A percentile compares a stretch with the other conserved stretches of the same genome.
phyloP scores from a whole-genome alignment of 2,113 vertebrate species.

The Cephalopholis sonnerati region DNA sequence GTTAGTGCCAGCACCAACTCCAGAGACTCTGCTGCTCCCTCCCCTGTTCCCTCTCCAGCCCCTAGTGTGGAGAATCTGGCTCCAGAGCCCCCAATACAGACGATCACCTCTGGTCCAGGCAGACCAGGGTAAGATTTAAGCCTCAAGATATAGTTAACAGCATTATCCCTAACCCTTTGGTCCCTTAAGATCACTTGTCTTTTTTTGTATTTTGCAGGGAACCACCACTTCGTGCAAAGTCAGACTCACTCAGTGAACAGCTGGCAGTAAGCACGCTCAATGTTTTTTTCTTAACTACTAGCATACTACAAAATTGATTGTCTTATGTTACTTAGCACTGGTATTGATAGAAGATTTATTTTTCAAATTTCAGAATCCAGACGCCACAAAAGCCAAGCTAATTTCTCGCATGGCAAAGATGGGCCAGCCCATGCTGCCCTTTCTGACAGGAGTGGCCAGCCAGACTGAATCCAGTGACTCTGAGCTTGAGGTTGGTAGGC shows the following conservation, averaged over 20 bases:
- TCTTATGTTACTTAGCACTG: not conserved
- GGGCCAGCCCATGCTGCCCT: conserved; percentile 98
- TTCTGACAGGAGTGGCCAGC: conserved; percentile 85
- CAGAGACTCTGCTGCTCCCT: conserved; percentile 88
- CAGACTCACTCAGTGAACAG: conserved; percentile 93
- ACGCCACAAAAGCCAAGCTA: conserved; percentile 94
- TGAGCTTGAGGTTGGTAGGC: conserved; percentile 91
- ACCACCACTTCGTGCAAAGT: conserved; percentile 88
- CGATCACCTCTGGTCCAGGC: conserved; percentile 77
- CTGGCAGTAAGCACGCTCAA: conserved; percentile 82
- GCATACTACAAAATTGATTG: not conserved
- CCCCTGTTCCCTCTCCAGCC: conserved; percentile 90
- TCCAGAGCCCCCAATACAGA: conserved; percentile 79
- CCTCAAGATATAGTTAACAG: not conserved
- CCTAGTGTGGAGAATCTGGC: conserved; percentile 85
- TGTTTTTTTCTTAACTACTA: not conserved
- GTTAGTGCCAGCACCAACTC: conserved; percentile 86
- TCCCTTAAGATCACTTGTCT: too few relatives aligned
- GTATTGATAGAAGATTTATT: not conserved
- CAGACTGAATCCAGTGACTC: conserved; percentile 95
- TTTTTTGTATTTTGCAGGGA: conserved; percentile 84
- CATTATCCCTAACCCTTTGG: not conserved
- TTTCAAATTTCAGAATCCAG: conserved; percentile 87
- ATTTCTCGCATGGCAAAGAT: conserved; percentile 99
- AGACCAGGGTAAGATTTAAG: conserved; percentile 86